These are phyloP conservation scores for Tubulanus polymorphus DNA, from an alignment of 2,888 invertebrate species.

Conservation along the genomic window DNA sequence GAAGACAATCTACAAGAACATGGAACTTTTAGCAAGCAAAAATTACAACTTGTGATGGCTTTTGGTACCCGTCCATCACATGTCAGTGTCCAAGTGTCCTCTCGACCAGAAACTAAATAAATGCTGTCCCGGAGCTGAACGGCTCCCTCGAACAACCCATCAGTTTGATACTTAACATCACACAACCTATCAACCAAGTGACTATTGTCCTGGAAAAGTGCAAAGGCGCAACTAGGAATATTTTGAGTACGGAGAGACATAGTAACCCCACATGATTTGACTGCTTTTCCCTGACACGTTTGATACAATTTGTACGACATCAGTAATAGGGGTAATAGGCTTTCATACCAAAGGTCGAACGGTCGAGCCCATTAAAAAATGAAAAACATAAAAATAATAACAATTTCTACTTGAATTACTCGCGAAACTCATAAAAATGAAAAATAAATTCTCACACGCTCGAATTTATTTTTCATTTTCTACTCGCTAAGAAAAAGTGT, in stretches of 20 bases:
- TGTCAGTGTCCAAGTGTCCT: not conserved
- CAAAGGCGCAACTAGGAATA: not conserved
- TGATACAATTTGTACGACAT: too few relatives aligned
- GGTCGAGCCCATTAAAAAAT: too few relatives aligned
- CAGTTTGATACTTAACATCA: not conserved
- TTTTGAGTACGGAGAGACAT: not conserved
- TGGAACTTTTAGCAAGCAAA: not conserved
- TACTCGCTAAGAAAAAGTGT: too few relatives aligned
- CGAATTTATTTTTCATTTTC: too few relatives aligned
- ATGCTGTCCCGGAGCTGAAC: not conserved
- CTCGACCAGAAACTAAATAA: not conserved
- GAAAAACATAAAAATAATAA: too few relatives aligned
- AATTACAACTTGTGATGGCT: not conserved
- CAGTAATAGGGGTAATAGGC: too few relatives aligned
- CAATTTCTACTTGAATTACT: too few relatives aligned
- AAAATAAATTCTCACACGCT: too few relatives aligned
- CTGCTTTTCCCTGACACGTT: not conserved
- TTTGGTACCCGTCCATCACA: not conserved
- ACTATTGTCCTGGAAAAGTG: not conserved
- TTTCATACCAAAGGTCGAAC: too few relatives aligned
- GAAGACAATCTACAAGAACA: not conserved
- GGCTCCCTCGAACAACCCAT: constrained; percentile 1
- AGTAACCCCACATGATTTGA: not conserved
- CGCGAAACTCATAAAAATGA: too few relatives aligned
- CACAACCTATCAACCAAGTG: not conserved